phyloP scores from a whole-genome alignment of 2,888 invertebrate genomes.

The Dynastes hyllus region DNA sequence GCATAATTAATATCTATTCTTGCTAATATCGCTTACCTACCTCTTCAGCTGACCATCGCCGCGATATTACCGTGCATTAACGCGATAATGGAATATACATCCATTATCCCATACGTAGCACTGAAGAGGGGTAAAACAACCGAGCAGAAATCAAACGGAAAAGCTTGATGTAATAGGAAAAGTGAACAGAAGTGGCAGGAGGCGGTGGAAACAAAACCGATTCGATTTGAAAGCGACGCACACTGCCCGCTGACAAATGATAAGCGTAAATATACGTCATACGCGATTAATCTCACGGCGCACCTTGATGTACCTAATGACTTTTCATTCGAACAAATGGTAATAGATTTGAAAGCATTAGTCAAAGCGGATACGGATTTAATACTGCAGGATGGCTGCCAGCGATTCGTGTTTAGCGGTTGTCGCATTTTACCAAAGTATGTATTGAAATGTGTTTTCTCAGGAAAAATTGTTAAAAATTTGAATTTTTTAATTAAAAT shows the following conservation, averaged over 20 bases:
- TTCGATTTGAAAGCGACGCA: conserved; percentile 22
- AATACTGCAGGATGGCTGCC: not conserved
- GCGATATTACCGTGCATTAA: not conserved
- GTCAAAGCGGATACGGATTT: conserved; percentile 34
- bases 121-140: not conserved
- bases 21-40: not conserved
- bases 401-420: not conserved
- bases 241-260: conserved; percentile 58
- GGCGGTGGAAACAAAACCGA: conserved; percentile 22
- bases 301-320: conserved; percentile 56
- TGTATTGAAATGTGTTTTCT: not conserved
- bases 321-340: conserved; percentile 56
- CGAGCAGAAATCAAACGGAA: conserved; percentile 11
- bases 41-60: conserved; percentile 8
- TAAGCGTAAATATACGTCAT: conserved; percentile 61
- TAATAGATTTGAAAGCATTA: conserved; percentile 51
- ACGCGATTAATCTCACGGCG: conserved; percentile 57
- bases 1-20: too few relatives aligned
- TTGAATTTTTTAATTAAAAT: too few relatives aligned
- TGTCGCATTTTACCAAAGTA: not conserved
- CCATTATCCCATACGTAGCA: not conserved
- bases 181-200: conserved; percentile 8
- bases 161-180: conserved; percentile 21
- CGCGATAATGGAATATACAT: conserved; percentile 12
- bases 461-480: too few relatives aligned